Evolutionary conservation across 2,888 invertebrate species (phyloP), one percentile per base, ranked within the genome.

Genomic region (Troides helena): DNA sequence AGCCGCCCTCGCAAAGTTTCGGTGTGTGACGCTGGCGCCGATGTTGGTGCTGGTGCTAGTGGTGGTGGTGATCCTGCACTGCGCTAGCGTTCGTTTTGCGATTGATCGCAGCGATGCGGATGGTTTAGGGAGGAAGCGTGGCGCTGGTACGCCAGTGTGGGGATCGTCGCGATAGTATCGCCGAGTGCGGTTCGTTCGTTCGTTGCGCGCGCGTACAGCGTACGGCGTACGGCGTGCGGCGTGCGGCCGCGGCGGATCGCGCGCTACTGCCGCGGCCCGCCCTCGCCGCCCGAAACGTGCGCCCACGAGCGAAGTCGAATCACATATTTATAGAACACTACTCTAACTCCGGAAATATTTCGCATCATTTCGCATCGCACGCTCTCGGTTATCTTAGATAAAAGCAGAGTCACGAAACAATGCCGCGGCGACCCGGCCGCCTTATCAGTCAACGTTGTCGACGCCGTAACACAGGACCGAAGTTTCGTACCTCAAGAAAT

Each of bases 181-280:
- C 90, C 85, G 89, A 91, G 89, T 90, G 91, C 91, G 92, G 89
- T 88, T 92, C 92, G 92, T 92, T 92, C 93, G 93, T 93, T 93
- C 93, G 93, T 90, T 90, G 87, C 82, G 89, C 89, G 91, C 90
- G 92, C 90, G 89, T 21, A 21, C 21, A 21, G 21, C 21, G 21
- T 21, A 21, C 21, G 21, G 21, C 21, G 21, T 50, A 17, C 57
- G n/a, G 21, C 57, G 57, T 83, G 85, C 90, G 90, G 90, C 90
- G 90, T 85, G 84, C 88, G 88, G 90, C 92, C 91, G 91, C 90
- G 92, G 88, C 91, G 85, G 85, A 82, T 90, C 88, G 90, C 92
- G 90, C 92, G 92, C 90, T 91, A 92, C 92, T 90, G 90, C 81
- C 81, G 78, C 72, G 78, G 73, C 77, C 72, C 81, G 75, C 78